Evolutionary conservation across 2,888 invertebrate genomes (phyloP).

Genomic region (Cantharis nigra): DNA sequence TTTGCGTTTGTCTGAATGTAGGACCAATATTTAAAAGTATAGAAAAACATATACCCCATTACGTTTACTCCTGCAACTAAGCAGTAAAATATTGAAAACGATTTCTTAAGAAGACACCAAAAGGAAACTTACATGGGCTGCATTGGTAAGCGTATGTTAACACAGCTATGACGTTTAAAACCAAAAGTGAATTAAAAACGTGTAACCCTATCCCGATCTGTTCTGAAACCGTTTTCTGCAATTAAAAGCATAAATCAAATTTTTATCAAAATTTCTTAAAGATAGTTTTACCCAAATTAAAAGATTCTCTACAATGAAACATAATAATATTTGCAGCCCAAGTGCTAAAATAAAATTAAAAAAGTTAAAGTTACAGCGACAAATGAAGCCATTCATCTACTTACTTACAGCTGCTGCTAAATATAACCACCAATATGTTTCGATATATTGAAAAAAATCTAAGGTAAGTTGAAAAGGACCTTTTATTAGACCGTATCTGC

Average conservation of each 20-base stretch:
- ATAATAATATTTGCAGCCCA: neutral
- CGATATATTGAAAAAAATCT: neutral
- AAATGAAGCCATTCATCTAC: neutral
- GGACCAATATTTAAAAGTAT: neutral
- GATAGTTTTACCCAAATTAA: neutral
- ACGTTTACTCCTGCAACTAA: neutral
- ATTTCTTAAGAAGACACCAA: neutral
- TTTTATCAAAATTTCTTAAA: neutral
- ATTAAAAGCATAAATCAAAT: neutral
- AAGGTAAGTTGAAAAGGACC: conserved; percentile 1
- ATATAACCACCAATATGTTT: conserved; percentile 6
- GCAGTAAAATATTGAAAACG: neutral
- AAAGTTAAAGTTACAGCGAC: neutral
- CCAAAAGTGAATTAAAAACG: neutral
- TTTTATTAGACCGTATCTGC: conserved; percentile 8
- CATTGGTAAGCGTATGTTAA: neutral
- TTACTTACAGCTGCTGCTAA: neutral
- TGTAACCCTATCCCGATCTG: neutral
- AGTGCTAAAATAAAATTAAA: neutral
- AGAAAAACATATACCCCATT: neutral
- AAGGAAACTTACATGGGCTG: neutral
- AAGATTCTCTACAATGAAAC: neutral
- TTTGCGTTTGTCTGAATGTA: neutral
- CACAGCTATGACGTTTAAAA: neutral
- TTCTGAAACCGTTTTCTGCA: neutral